Evolutionary conservation across 2,888 invertebrate species (phyloP), one percentile per base, ranked within the genome.

Genomic region (Chironomus tentans): DNA sequence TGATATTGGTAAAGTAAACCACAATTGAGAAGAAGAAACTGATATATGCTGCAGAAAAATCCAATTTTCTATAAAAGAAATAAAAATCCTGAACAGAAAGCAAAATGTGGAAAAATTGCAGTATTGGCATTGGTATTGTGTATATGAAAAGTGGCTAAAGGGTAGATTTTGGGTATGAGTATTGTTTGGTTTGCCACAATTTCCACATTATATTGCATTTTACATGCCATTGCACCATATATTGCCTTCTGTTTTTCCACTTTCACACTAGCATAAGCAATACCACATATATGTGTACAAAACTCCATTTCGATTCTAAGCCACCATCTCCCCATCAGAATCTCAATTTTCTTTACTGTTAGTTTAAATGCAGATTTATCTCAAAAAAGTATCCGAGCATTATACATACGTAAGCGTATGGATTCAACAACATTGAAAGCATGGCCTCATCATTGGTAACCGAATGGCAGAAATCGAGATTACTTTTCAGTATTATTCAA

Each of bases 191-290:
- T 21, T 24, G 18, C 62, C 73, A 65, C 73, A 73, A 62, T 73
- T 73, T 65, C 62, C 65, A 62, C 65, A 65, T 73, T 46, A 65
- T 73, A 62, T 73, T 73, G 62, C 62, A 73, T 73, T 71, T 71
- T 56, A 71, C 70, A 71, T 71, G 56, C 71, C 71, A 71, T 71
- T 70, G 70, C 70, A 47, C 48, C 56, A 56, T 15, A 15, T 56
- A 70, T 70, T 71, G 71, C 71, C 38, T 46, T 24, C 71, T 24
- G 70, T 70, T 70, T 4, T 28, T 28, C 46, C 28, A 47, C 38
- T 38, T 21, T 21, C 65, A 65, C 12, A 65, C 65, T 21, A 56
- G 38, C 10, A 38, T 38, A 38, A 38, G 38, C 38, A 38, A 38
- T 10, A 65, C 22, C 22, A 65, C 62, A 18, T 18, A 22, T 21